Evolutionary conservation across 2,888 invertebrate species (phyloP).

Genomic region (Drosophila dives): DNA sequence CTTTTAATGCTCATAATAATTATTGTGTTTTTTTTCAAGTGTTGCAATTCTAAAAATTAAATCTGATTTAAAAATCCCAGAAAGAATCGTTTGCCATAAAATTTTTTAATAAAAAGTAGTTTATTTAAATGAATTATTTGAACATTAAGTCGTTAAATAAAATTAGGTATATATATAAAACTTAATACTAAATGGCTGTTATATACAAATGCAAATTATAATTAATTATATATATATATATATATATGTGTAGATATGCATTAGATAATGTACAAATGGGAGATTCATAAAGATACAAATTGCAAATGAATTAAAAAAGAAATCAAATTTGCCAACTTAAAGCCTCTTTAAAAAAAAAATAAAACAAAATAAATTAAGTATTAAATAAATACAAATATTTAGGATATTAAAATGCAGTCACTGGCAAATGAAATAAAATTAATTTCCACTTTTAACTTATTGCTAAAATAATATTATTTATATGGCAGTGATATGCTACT

Average conservation of each 20-base stretch:
- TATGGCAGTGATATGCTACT: constrained; percentile 73
- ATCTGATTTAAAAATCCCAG: constrained; percentile 25
- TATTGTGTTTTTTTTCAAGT: constrained; percentile 21
- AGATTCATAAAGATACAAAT: constrained; percentile 52
- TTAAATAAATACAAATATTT: constrained; percentile 47
- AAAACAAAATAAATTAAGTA: constrained; percentile 52
- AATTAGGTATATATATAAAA: constrained; percentile 7
- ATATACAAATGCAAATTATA: constrained; percentile 32
- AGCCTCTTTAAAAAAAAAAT: constrained; percentile 64
- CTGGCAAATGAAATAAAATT: constrained; percentile 54
- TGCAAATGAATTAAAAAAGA: constrained; percentile 31
- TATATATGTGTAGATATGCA: constrained; percentile 18
- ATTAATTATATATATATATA: background rate
- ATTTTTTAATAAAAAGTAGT: background rate
- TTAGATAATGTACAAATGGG: constrained; percentile 59
- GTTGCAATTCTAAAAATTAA: background rate
- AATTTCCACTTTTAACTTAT: constrained; percentile 18
- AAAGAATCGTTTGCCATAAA: background rate
- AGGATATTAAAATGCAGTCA: constrained; percentile 69
- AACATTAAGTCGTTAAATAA: constrained; percentile 13
- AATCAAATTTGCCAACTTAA: constrained; percentile 63
- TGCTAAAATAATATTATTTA: constrained; percentile 51
- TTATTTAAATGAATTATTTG: constrained; percentile 24
- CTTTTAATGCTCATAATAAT: constrained; percentile 46
- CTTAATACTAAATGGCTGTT: constrained; percentile 20